Evolutionary conservation across 2,888 invertebrate species (phyloP).

Genomic region (Malachius bipustulatus): DNA sequence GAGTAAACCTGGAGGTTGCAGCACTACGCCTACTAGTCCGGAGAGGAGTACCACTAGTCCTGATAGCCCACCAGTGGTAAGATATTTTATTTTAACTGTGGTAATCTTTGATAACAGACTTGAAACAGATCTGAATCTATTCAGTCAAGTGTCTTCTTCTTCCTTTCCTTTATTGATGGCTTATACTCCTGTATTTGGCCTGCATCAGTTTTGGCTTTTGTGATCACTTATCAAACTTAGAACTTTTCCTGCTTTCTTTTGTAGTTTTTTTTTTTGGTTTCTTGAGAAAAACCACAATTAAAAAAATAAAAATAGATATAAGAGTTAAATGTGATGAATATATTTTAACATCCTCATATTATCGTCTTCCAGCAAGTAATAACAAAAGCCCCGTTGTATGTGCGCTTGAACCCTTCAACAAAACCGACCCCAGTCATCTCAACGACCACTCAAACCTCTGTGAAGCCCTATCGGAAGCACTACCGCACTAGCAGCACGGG

Average conservation of each 20-base stretch:
- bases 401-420: conserved; percentile 44
- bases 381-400: conserved; percentile 46
- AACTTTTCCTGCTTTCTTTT: too few relatives aligned
- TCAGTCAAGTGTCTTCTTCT: conserved; percentile 1
- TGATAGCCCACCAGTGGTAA: conserved; percentile 35
- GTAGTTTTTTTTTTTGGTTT: too few relatives aligned
- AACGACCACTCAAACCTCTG: conserved; percentile 28
- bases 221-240: conserved; percentile 5
- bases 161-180: too few relatives aligned
- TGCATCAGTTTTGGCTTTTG: too few relatives aligned
- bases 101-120: too few relatives aligned
- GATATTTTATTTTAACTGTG: too few relatives aligned
- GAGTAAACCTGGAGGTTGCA: conserved; percentile 30
- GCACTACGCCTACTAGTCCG: conserved; percentile 38
- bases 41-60: conserved; percentile 38
- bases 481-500: conserved; percentile 51
- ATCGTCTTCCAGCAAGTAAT: conserved; percentile 37
- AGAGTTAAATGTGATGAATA: neutral
- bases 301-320: neutral
- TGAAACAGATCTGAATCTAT: too few relatives aligned
- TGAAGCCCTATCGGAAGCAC: conserved; percentile 40
- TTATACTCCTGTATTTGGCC: too few relatives aligned
- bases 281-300: too few relatives aligned
- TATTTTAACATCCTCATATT: neutral
- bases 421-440: conserved; percentile 46